phyloP scores from a whole-genome alignment of 2,113 vertebrate genomes.

The Calidris pugnax region DNA sequence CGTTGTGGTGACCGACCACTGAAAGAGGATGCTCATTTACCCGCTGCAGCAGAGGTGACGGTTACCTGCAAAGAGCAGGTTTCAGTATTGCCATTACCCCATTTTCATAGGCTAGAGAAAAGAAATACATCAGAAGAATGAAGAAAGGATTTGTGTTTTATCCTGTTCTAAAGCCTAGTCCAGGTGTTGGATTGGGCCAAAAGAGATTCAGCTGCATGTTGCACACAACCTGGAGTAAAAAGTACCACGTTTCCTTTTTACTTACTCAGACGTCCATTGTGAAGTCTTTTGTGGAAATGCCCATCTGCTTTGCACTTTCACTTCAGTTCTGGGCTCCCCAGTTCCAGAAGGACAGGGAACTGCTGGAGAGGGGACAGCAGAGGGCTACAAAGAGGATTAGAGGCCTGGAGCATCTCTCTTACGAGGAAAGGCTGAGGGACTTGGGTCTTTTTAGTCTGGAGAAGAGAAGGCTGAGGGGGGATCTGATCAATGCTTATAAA shows the following conservation, averaged over 20 bases:
- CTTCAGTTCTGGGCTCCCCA: background rate
- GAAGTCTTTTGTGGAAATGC: background rate
- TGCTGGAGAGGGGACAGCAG: too few relatives aligned
- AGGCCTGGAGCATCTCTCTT: too few relatives aligned
- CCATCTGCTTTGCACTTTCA: background rate
- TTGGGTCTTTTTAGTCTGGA: too few relatives aligned
- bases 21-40: background rate
- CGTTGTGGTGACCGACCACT: background rate
- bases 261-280: background rate
- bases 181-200: background rate
- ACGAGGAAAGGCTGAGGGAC: too few relatives aligned
- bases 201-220: background rate
- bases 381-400: too few relatives aligned
- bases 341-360: too few relatives aligned
- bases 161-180: background rate
- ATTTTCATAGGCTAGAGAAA: background rate
- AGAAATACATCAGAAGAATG: background rate
- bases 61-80: background rate
- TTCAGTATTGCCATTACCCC: background rate
- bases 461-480: too few relatives aligned
- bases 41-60: background rate
- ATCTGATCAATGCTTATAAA: too few relatives aligned
- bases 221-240: background rate
- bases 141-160: background rate
- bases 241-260: background rate